Conservation (phyloP, 2,888 invertebrate genomes). For the Trissolcus japonicus region DNA sequence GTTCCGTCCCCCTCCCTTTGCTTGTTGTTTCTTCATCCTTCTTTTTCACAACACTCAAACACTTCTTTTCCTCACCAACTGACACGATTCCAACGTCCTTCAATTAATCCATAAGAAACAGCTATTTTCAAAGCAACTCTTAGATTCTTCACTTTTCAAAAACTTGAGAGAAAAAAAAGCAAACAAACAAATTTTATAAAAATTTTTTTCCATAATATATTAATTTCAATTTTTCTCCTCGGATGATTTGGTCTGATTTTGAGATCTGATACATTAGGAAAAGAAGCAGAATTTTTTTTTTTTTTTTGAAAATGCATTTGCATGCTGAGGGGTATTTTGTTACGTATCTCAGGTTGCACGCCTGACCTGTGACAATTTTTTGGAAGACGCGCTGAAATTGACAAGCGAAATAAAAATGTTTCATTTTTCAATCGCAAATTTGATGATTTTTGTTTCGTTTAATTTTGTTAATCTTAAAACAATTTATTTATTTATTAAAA, state of each 20-base stretch:
- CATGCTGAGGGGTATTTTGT: slow-evolving; percentile 10
- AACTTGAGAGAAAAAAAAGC: no score
- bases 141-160: neutral
- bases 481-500: neutral
- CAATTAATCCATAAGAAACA: no score
- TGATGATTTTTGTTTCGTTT: neutral
- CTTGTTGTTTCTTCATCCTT: neutral
- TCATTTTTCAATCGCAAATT: neutral
- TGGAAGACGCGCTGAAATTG: slow-evolving; percentile 17
- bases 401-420: neutral
- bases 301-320: slow-evolving; percentile 1
- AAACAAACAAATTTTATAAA: no score
- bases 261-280: neutral
- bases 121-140: no score
- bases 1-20: neutral
- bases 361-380: slow-evolving; percentile 33
- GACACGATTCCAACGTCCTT: no score
- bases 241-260: neutral
- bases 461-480: neutral
- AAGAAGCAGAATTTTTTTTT: neutral
- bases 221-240: no score
- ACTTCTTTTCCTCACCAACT: no score
- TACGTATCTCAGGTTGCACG: slow-evolving; percentile 23
- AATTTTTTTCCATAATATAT: no score
- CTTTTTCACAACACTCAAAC: no score